Conservation (phyloP, 2,113 vertebrate genomes). For the Epinephelus fuscoguttatus region DNA sequence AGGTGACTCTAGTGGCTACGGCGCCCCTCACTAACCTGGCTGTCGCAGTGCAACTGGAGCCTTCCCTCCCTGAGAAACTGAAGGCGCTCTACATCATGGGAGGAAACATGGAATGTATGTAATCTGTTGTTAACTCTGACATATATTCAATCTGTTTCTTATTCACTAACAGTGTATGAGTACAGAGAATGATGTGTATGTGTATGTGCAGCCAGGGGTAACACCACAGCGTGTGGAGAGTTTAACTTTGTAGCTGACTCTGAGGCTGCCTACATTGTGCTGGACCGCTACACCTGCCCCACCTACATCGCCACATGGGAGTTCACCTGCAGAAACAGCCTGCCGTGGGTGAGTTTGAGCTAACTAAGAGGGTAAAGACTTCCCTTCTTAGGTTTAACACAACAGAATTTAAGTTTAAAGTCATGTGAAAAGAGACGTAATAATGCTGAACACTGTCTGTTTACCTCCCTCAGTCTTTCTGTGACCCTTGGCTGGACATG, state of each 20-base stretch:
- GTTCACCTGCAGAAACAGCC: conserved; percentile 76
- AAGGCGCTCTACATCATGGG: conserved; percentile 86
- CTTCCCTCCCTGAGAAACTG: conserved; percentile 79
- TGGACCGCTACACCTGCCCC: conserved; percentile 82
- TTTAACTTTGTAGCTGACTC: conserved; percentile 86
- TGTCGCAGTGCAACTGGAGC: conserved; percentile 83
- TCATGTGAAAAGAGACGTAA: background rate
- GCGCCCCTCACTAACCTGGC: conserved; percentile 85
- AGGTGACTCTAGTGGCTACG: conserved; percentile 79
- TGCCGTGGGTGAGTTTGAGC: conserved; percentile 73
- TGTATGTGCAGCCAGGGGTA: conserved; percentile 79
- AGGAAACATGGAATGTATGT: conserved; percentile 80
- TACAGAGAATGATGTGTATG: background rate
- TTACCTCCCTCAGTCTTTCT: conserved; percentile 78
- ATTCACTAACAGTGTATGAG: background rate
- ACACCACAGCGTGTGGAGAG: conserved; percentile 81
- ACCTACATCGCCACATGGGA: conserved; percentile 85
- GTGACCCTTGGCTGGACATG: conserved; percentile 75
- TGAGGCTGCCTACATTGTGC: conserved; percentile 83
- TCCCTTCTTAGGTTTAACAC: too few relatives aligned
- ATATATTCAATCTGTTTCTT: background rate
- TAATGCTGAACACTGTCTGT: background rate
- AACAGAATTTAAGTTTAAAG: background rate
- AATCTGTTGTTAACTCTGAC: too few relatives aligned
- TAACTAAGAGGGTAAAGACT: too few relatives aligned